These are phyloP conservation scores for Rhea pennata DNA, from an alignment of 2,113 vertebrate genomes.

Conservation along the genomic window DNA sequence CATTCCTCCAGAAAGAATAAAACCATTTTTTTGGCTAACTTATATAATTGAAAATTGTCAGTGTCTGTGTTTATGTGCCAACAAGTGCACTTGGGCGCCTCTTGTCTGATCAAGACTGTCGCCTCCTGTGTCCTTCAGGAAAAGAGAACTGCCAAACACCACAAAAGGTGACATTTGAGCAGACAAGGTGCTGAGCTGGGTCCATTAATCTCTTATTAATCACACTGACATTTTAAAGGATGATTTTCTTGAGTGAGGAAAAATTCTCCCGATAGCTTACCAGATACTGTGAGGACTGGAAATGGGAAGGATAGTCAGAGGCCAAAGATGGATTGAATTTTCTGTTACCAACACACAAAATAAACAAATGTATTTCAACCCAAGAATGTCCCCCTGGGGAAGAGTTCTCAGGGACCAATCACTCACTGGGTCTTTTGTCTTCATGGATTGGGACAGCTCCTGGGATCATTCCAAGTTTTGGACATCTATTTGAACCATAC, in stretches of 20 bases:
- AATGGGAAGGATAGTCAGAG: background rate
- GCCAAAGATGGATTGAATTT: background rate
- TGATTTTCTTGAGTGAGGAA: background rate
- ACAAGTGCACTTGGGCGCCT: background rate
- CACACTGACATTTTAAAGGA: conserved; percentile 31
- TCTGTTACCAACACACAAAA: conserved; percentile 40
- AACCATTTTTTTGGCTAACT: background rate
- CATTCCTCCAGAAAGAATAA: conserved; percentile 33
- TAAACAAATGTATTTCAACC: conserved; percentile 7
- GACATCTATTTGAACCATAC: background rate
- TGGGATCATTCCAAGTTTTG: background rate
- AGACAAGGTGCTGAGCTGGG: background rate
- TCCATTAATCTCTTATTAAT: conserved; percentile 47
- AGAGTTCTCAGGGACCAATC: background rate
- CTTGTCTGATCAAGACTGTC: conserved; percentile 55
- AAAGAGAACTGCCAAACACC: background rate
- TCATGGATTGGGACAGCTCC: background rate
- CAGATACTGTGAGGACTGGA: background rate
- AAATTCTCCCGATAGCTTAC: background rate
- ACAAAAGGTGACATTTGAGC: conserved; percentile 43
- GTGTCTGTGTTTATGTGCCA: conserved; percentile 30
- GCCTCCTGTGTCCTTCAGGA: background rate
- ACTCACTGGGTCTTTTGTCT: background rate
- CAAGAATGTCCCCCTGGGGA: background rate
- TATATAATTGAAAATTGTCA: conserved; percentile 22